Evolutionary conservation across 2,888 invertebrate species (phyloP).

Genomic region (Dryococelus australis): DNA sequence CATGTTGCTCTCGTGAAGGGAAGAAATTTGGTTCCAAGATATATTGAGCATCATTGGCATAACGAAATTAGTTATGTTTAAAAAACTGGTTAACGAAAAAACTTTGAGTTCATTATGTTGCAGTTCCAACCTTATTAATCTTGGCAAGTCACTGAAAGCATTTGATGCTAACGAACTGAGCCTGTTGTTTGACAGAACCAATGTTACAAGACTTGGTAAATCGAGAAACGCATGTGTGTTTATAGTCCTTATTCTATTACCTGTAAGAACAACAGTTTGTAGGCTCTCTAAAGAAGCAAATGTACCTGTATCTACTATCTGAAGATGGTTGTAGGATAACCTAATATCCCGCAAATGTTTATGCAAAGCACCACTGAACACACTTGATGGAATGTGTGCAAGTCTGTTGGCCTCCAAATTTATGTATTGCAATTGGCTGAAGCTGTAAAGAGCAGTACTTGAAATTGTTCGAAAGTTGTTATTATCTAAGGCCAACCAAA

Average conservation of each 20-base stretch:
- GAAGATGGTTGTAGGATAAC: slow-evolving; percentile 82
- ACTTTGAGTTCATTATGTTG: slow-evolving; percentile 78
- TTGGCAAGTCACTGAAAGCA: slow-evolving; percentile 78
- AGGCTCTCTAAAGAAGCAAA: slow-evolving; percentile 76
- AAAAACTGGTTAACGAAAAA: slow-evolving; percentile 72
- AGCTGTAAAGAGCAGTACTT: slow-evolving; percentile 73
- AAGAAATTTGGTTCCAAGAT: slow-evolving; percentile 71
- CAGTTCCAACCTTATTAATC: slow-evolving; percentile 78
- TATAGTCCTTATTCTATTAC: slow-evolving; percentile 76
- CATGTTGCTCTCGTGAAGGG: slow-evolving; percentile 59
- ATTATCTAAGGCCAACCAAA: slow-evolving; percentile 87
- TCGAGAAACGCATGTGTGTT: slow-evolving; percentile 77
- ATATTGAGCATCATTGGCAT: slow-evolving; percentile 77
- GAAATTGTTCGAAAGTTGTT: slow-evolving; percentile 81
- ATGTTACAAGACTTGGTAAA: slow-evolving; percentile 78
- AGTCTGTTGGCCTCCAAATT: slow-evolving; percentile 88
- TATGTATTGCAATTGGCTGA: slow-evolving; percentile 77
- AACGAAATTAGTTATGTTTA: slow-evolving; percentile 71
- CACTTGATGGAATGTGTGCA: slow-evolving; percentile 70
- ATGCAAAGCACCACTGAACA: slow-evolving; percentile 75
- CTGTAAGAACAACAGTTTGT: slow-evolving; percentile 79
- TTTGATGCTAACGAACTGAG: slow-evolving; percentile 75
- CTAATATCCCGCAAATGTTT: slow-evolving; percentile 78
- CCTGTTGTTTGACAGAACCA: slow-evolving; percentile 85
- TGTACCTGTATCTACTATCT: slow-evolving; percentile 70